phyloP scores from a whole-genome alignment of 2,113 vertebrate species.

The Mesitornis unicolor region DNA sequence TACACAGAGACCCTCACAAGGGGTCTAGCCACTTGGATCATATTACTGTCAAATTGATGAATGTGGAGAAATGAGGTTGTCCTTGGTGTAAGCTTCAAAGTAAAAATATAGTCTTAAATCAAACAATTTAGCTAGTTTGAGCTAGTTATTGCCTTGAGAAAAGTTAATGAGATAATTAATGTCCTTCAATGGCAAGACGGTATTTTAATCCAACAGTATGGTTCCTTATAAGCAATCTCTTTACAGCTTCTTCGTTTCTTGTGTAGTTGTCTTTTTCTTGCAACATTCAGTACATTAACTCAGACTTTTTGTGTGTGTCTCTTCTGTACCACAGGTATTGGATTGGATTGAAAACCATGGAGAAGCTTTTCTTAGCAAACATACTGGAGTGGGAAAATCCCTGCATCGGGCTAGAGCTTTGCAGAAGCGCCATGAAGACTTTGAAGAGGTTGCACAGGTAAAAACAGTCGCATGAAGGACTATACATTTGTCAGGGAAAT shows the following conservation, averaged over 20 bases:
- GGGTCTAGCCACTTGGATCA: background rate
- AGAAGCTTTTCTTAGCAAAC: conserved; percentile 97
- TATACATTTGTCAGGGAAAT: background rate
- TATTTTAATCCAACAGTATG: background rate
- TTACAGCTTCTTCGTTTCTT: background rate
- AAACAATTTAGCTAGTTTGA: background rate
- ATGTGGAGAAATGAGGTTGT: background rate
- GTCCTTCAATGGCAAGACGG: background rate
- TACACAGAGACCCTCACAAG: background rate
- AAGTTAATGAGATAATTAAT: background rate
- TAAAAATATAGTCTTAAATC: background rate
- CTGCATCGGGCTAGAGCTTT: conserved; percentile 93
- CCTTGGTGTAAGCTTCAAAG: background rate
- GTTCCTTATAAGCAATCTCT: background rate
- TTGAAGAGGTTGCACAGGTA: conserved; percentile 98
- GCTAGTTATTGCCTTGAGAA: background rate
- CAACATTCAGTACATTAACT: background rate
- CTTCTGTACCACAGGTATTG: conserved; percentile 80
- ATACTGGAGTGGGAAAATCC: conserved; percentile 96
- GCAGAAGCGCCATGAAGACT: conserved; percentile 97
- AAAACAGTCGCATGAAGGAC: background rate
- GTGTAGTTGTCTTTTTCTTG: background rate
- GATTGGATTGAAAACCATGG: conserved; percentile 99
- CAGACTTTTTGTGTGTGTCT: background rate
- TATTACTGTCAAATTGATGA: conserved; percentile 13